phyloP scores from a whole-genome alignment of 2,888 invertebrate species.

The Stenotaenia linearis region DNA sequence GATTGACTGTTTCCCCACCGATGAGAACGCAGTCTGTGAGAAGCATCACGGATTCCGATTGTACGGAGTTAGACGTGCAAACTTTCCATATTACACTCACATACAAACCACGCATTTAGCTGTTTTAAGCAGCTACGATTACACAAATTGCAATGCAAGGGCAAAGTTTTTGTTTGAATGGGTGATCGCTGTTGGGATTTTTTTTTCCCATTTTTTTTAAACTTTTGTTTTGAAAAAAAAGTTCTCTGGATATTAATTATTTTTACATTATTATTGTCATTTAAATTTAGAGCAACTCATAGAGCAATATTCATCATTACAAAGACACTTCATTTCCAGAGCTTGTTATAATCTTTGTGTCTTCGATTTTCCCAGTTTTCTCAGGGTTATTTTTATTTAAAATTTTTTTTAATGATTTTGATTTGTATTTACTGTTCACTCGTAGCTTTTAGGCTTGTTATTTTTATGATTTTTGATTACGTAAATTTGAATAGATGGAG shows the following conservation, averaged over 20 bases:
- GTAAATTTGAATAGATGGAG: neutral
- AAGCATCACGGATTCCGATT: slow-evolving; percentile 47
- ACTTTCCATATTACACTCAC: slow-evolving; percentile 53
- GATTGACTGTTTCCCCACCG: slow-evolving; percentile 33
- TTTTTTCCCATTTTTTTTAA: neutral
- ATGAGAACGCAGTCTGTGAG: slow-evolving; percentile 34
- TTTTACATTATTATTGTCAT: neutral
- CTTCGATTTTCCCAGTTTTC: neutral
- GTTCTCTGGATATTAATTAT: neutral
- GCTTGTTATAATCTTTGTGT: neutral
- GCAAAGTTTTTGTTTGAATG: neutral
- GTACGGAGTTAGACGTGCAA: slow-evolving; percentile 53
- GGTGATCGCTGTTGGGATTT: neutral
- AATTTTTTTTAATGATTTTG: neutral
- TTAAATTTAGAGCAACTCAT: neutral
- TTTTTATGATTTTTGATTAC: neutral
- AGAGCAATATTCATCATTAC: neutral
- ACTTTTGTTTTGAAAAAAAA: neutral
- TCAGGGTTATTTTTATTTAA: neutral
- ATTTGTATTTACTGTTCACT: neutral
- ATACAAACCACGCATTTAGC: slow-evolving; percentile 53
- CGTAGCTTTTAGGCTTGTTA: neutral
- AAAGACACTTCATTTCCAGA: neutral
- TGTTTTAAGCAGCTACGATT: slow-evolving; percentile 30
- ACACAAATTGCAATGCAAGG: neutral